Percentiles rank a stretch among this genome's conserved stretches.
Evolutionary conservation across 2,888 invertebrate species (phyloP).

Genomic region (Synergus japonicus): DNA sequence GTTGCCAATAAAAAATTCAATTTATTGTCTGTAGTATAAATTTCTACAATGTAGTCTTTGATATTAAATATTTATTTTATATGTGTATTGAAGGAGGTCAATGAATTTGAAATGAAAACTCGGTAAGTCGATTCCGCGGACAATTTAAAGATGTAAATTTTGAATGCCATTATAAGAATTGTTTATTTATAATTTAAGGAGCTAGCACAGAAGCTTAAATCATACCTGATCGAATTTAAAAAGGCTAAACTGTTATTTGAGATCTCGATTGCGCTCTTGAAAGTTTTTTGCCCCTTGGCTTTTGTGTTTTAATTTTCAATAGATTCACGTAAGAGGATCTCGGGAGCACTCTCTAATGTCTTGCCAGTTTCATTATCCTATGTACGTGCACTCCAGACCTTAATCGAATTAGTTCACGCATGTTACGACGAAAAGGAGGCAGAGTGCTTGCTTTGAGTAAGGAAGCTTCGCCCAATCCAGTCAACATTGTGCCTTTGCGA

Average conservation of each 20-base stretch:
- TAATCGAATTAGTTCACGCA: slow-evolving; percentile 40
- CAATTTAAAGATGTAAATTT: not conserved
- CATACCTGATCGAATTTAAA: not conserved
- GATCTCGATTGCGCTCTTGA: not conserved
- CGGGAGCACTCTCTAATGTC: slow-evolving; percentile 24
- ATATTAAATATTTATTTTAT: not conserved
- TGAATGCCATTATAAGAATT: not conserved
- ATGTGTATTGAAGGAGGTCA: not conserved
- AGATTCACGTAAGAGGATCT: slow-evolving; percentile 39
- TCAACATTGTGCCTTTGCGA: slow-evolving; percentile 41
- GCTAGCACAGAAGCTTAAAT: not conserved
- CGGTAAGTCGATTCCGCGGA: not conserved
- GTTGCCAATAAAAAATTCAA: not conserved
- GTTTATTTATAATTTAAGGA: not conserved
- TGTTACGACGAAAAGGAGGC: slow-evolving; percentile 34
- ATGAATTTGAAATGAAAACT: not conserved
- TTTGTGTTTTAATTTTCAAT: slow-evolving; percentile 36
- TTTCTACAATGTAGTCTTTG: not conserved
- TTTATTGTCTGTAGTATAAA: not conserved
- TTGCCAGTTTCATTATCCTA: slow-evolving; percentile 30
- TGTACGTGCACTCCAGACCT: slow-evolving; percentile 25
- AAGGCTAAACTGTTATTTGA: not conserved
- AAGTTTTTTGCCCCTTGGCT: slow-evolving; percentile 25
- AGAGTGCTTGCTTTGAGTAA: slow-evolving; percentile 43
- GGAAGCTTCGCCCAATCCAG: slow-evolving; percentile 47